phyloP scores from a whole-genome alignment of 2,113 vertebrate genomes.

The Probosciger aterrimus region DNA sequence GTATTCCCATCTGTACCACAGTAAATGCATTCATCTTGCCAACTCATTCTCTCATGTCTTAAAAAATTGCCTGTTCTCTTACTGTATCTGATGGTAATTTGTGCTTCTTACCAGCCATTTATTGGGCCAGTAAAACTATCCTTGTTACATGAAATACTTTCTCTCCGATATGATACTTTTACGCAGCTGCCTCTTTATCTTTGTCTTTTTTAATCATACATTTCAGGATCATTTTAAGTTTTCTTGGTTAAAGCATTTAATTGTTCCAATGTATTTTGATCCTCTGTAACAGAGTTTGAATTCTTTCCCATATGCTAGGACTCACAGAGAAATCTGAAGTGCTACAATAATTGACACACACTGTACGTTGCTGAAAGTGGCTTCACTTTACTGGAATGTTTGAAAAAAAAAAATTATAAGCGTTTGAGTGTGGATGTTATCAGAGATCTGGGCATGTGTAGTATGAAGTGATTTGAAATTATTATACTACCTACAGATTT shows the following conservation, averaged over 20 bases:
- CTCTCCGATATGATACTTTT: not conserved
- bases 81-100: not conserved
- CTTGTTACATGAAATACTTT: not conserved
- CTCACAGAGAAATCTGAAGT: not conserved
- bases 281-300: not conserved
- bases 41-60: not conserved
- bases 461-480: conserved; percentile 34
- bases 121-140: not conserved
- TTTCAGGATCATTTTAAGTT: not conserved
- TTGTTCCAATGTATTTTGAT: conserved; percentile 16
- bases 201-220: not conserved
- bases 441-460: not conserved
- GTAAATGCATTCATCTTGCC: not conserved
- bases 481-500: conserved; percentile 27
- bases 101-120: not conserved
- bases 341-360: not conserved
- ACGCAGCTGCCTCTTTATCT: not conserved
- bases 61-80: not conserved
- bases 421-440: conserved; percentile 25
- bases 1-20: not conserved
- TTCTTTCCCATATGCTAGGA: not conserved
- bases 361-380: not conserved
- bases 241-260: conserved; percentile 3
- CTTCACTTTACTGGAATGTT: not conserved
- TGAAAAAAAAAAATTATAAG: conserved; percentile 5